Evolutionary conservation across 1,140 invertebrate species (phyloP).

Genomic region (Monochamus saltuarius): DNA sequence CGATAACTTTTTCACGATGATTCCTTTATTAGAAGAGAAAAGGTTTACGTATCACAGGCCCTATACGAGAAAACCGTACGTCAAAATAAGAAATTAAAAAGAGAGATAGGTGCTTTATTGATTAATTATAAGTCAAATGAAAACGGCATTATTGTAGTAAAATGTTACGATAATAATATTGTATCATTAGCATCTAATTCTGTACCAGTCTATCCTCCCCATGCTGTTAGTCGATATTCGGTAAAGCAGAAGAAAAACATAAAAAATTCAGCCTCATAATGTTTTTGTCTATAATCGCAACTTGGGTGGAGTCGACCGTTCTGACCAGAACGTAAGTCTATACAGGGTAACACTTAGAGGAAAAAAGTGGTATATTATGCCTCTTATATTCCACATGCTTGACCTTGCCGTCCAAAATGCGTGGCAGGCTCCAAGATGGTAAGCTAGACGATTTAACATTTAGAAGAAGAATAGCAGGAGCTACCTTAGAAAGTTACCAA

Average conservation of each 20-base stretch:
- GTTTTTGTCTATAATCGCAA: constrained; percentile 35
- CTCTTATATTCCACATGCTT: constrained; percentile 37
- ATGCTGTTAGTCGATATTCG: constrained; percentile 31
- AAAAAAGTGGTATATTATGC: constrained; percentile 48
- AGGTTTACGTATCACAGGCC: constrained; percentile 28
- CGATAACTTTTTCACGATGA: constrained; percentile 38
- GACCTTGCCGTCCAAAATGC: constrained; percentile 46
- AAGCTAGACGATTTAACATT: constrained; percentile 36
- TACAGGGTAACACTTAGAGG: constrained; percentile 38
- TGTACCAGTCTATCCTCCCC: constrained; percentile 20
- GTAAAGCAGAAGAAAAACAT: constrained; percentile 31
- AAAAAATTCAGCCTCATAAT: constrained; percentile 34
- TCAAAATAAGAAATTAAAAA: too few relatives aligned
- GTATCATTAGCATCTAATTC: constrained; percentile 34
- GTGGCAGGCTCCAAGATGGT: constrained; percentile 42
- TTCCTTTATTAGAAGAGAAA: constrained; percentile 23
- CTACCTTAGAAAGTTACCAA: constrained; percentile 31
- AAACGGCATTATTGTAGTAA: constrained; percentile 20
- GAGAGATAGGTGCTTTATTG: too few relatives aligned
- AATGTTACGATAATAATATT: constrained; percentile 40
- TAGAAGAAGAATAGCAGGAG: constrained; percentile 28
- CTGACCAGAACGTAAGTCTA: constrained; percentile 41
- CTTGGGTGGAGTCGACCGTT: constrained; percentile 42
- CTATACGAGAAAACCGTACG: constrained; percentile 33
- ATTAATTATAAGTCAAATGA: background rate